Conservation (phyloP, 2,797 vertebrate genomes). For the Enteromius paludinosus region DNA sequence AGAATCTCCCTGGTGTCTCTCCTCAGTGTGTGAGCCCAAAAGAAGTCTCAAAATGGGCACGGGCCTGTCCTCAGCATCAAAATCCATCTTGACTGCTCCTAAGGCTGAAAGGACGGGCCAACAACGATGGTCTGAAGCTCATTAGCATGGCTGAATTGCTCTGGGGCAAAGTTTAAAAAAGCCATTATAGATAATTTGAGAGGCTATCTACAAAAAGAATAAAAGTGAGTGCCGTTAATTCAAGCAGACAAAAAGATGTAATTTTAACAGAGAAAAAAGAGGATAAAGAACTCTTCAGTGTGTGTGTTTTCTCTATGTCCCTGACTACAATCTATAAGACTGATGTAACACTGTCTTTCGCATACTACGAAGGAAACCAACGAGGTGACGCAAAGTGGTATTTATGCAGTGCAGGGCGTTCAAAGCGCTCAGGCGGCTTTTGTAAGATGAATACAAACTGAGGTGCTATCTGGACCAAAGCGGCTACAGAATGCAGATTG, state of each 20-base stretch:
- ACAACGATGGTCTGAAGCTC: conserved; percentile 87
- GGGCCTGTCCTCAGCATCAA: conserved; percentile 20
- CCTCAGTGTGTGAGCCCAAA: neutral
- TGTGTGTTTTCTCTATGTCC: conserved; percentile 5
- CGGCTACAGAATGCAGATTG: conserved; percentile 23
- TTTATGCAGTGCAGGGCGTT: conserved; percentile 31
- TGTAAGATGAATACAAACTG: conserved; percentile 44
- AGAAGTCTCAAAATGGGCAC: conserved; percentile 5
- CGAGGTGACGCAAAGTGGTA: conserved; percentile 31
- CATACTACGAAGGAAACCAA: conserved; percentile 4
- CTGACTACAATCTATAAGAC: conserved; percentile 14
- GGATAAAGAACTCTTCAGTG: conserved; percentile 15
- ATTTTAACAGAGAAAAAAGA: conserved; percentile 33
- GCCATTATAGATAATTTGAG: conserved; percentile 96
- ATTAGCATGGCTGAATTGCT: conserved; percentile 84
- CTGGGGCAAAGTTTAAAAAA: conserved; percentile 82
- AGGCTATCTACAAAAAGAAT: conserved; percentile 69
- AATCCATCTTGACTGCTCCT: conserved; percentile 10
- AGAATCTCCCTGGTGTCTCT: neutral
- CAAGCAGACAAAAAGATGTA: conserved; percentile 58
- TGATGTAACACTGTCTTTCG: conserved; percentile 15
- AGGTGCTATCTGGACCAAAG: conserved; percentile 41
- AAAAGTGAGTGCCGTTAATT: conserved; percentile 34
- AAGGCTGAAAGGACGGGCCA: conserved; percentile 29
- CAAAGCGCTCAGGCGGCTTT: conserved; percentile 28